Evolutionary conservation across 1,140 invertebrate genomes (phyloP).

Genomic region (Ostrea denselamellosa): DNA sequence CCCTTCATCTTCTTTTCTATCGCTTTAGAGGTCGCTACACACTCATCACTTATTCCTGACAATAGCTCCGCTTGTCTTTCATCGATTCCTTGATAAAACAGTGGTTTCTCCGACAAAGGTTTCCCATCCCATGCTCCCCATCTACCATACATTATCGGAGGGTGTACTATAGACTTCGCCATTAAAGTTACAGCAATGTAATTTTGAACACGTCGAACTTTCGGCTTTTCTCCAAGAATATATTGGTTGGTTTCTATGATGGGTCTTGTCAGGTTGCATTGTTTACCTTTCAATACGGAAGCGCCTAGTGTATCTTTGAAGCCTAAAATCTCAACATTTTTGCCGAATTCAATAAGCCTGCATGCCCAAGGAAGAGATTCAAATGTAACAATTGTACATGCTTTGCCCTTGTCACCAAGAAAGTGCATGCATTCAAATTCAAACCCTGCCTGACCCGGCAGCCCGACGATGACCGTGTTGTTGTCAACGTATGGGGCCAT

Average conservation of each 20-base stretch:
- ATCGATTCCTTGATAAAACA: constrained; percentile 70
- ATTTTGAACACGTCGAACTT: constrained; percentile 52
- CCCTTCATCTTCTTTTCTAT: constrained; percentile 51
- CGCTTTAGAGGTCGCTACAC: constrained; percentile 58
- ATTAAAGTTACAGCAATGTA: constrained; percentile 64
- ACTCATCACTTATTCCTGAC: constrained; percentile 61
- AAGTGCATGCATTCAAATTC: constrained; percentile 65
- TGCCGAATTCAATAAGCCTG: constrained; percentile 65
- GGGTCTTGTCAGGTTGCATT: constrained; percentile 51
- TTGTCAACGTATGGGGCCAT: constrained; percentile 59
- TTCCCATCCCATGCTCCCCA: constrained; percentile 62
- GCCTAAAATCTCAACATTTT: constrained; percentile 60
- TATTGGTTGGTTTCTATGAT: constrained; percentile 55
- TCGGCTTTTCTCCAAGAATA: constrained; percentile 62
- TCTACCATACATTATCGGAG: constrained; percentile 66
- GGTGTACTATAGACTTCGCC: constrained; percentile 65
- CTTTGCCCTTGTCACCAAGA: constrained; percentile 52
- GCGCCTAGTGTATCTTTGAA: constrained; percentile 62
- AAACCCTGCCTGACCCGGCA: constrained; percentile 69
- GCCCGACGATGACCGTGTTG: constrained; percentile 60
- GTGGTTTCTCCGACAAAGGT: constrained; percentile 53
- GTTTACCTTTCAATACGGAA: constrained; percentile 55
- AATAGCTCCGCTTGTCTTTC: constrained; percentile 61
- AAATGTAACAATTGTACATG: constrained; percentile 51
- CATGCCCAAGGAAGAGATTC: constrained; percentile 70